phyloP scores from a whole-genome alignment of 2,888 invertebrate species.

The Pandemis corylana region DNA sequence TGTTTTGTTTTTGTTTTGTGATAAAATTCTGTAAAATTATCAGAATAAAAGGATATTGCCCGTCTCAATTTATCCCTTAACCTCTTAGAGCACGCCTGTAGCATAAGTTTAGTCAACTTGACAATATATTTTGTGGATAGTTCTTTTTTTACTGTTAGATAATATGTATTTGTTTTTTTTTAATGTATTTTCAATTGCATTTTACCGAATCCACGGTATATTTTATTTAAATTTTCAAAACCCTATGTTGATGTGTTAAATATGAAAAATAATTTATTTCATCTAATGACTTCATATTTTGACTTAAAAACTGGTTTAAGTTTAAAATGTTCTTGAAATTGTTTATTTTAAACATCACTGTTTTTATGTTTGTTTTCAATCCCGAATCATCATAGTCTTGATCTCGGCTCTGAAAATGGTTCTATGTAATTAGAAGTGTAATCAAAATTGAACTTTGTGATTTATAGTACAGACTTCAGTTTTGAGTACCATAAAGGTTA shows the following conservation, averaged over 20 bases:
- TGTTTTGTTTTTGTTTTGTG: background rate
- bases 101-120: background rate
- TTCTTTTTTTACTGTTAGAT: background rate
- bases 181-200: slow-evolving; percentile 5
- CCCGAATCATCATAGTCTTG: background rate
- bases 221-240: background rate
- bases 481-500: background rate
- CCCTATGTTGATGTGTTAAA: background rate
- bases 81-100: background rate
- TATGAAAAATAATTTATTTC: background rate
- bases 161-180: background rate
- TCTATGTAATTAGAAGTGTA: background rate
- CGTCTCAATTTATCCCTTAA: background rate
- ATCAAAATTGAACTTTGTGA: background rate
- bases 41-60: background rate
- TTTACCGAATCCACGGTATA: background rate
- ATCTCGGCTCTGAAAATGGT: background rate
- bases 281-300: background rate
- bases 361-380: background rate
- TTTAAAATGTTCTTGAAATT: background rate
- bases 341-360: background rate
- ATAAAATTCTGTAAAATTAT: background rate
- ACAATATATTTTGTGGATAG: slow-evolving; percentile 5
- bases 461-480: background rate
- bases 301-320: background rate